Percentiles rank a stretch among this genome's conserved stretches.
These are phyloP conservation scores for Talpa occidentalis DNA, from an alignment of 2,113 vertebrate genomes.

Conservation along the genomic window DNA sequence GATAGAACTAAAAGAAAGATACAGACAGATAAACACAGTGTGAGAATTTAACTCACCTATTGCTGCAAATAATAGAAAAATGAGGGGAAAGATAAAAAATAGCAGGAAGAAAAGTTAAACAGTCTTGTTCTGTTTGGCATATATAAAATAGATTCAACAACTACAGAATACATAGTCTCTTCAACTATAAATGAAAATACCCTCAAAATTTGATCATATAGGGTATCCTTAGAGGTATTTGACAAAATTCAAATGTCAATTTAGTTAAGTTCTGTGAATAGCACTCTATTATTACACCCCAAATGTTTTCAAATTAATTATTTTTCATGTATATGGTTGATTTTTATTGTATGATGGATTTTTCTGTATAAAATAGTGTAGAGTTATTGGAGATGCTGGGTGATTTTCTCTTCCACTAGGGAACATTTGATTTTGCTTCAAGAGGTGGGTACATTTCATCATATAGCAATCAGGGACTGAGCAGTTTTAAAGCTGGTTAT, in stretches of 20 bases:
- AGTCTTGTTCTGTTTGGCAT: not conserved
- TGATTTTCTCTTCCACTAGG: not conserved
- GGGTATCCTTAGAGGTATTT: not conserved
- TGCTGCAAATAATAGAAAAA: not conserved
- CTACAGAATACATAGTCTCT: not conserved
- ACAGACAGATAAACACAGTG: not conserved
- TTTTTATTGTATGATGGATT: not conserved
- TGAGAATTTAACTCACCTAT: slow-evolving; percentile 3
- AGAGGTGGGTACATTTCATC: not conserved
- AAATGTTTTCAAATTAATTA: slow-evolving; percentile 6
- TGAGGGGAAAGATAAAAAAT: not conserved
- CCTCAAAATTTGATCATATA: not conserved
- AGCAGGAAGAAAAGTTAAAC: not conserved
- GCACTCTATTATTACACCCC: not conserved
- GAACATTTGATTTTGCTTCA: not conserved
- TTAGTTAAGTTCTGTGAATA: not conserved
- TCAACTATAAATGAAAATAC: not conserved
- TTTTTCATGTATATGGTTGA: not conserved
- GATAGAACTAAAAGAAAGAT: slow-evolving; percentile 9
- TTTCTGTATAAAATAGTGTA: not conserved
- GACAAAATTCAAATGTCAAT: not conserved
- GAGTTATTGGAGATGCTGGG: not conserved
- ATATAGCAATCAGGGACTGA: not conserved
- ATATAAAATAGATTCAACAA: not conserved
- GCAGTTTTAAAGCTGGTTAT: not conserved